phyloP scores from a whole-genome alignment of 2,888 invertebrate species.

The Blastobasis lacticolella region DNA sequence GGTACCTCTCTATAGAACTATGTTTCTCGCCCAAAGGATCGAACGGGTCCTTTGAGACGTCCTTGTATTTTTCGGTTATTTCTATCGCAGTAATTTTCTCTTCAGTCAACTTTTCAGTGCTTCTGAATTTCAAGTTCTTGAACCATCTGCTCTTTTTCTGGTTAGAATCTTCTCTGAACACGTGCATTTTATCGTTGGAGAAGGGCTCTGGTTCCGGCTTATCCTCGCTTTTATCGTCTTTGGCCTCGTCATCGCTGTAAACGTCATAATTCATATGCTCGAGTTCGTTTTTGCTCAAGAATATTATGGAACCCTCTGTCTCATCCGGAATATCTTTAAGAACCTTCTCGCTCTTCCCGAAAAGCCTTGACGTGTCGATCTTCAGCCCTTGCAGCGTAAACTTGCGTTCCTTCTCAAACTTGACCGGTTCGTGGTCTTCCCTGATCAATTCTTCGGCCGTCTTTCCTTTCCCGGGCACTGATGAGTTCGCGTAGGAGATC shows the following conservation, averaged over 20 bases:
- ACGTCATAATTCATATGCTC: constrained; percentile 76
- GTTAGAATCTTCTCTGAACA: constrained; percentile 62
- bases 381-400: constrained; percentile 68
- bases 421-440: constrained; percentile 67
- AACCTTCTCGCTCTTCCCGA: constrained; percentile 69
- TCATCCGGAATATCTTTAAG: constrained; percentile 73
- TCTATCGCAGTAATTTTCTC: constrained; percentile 58
- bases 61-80: constrained; percentile 50
- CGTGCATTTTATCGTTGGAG: constrained; percentile 64
- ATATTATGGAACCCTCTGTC: constrained; percentile 79
- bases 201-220: constrained; percentile 56
- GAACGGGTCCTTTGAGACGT: constrained; percentile 67
- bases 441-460: constrained; percentile 72
- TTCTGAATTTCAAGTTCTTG: constrained; percentile 72
- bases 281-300: constrained; percentile 78
- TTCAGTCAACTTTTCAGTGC: constrained; percentile 60
- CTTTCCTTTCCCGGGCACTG: constrained; percentile 53
- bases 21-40: constrained; percentile 78
- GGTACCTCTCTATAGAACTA: constrained; percentile 80
- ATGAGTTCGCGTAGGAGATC: constrained; percentile 68
- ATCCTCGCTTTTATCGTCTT: constrained; percentile 60
- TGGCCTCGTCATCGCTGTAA: constrained; percentile 66
- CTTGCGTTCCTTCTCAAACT: constrained; percentile 68
- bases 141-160: constrained; percentile 80
- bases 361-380: constrained; percentile 63